Base-by-base conservation (phyloP, 2,113 vertebrate species). In the Oncorhynchus gorbuscha region DNA sequence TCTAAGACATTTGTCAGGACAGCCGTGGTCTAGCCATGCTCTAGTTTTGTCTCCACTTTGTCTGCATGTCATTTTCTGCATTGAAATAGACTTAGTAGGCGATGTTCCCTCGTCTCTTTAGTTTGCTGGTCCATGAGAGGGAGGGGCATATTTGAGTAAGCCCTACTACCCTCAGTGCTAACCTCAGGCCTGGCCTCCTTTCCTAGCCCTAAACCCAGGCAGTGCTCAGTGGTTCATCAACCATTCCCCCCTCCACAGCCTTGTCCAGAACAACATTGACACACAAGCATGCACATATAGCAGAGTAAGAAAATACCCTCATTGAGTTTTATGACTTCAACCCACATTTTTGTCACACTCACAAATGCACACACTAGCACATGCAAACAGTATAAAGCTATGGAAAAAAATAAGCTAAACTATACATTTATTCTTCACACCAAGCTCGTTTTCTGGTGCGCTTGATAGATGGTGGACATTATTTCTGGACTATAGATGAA, bases 401-500 rank as follows among this genome's bases (percentile, higher is more conserved):
- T 71, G 35, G 12, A 3, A 71, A 48, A 71, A 48, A 71, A 71
- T 13, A 22, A 49, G 55, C 16, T 0, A 4, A 20, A 62, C 5
- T 62, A 62, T 22, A 62, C 18, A 24, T 62, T 24, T 14, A 58
- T 58, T 20, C 13, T 20, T 18, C 3, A 58, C n/a, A 62, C 5
- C 16, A 8, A 71, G n/a, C n/a, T 14, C 3, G 4, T 55, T 55
- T 55, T 3, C 16, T 49, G 30, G 28, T 78, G 74, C 22, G 66
- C 3, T 14, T 5, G 58, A 45, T 62, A 24, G 71, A 24, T 68
- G 24, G 73, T 74, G 83, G 72, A 72, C 32, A 55, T 61, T 51
- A 26, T 61, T 35, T 39, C 4, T 7, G 67, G 3, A 39, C 76
- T 78, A 73, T 78, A 51, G 48, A 65, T 74, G 66, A 67, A 66